Percentiles rank a stretch among this genome's conserved stretches.
Evolutionary conservation across 1,140 invertebrate genomes (phyloP).

Genomic region (Drosophila insularis): DNA sequence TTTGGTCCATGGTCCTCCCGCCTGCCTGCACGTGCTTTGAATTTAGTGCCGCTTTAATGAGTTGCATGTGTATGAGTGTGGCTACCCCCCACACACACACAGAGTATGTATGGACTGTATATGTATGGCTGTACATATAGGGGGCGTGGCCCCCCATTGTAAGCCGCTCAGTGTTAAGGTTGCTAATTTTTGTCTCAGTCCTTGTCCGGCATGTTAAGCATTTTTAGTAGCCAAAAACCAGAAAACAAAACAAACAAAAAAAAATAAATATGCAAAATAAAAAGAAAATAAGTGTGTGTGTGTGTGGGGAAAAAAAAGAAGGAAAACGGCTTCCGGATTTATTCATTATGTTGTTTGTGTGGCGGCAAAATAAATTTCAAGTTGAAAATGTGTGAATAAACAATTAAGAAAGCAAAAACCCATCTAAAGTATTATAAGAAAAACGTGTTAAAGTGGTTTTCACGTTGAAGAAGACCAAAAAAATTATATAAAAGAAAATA

Average conservation of each 20-base stretch:
- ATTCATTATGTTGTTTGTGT: conserved; percentile 31
- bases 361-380: conserved; percentile 12
- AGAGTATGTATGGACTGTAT: conserved; percentile 31
- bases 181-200: conserved; percentile 73
- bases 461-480: neutral
- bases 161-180: conserved; percentile 52
- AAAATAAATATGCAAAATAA: conserved; percentile 13
- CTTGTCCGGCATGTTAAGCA: conserved; percentile 62
- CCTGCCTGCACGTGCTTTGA: conserved; percentile 65
- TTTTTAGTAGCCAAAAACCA: conserved; percentile 55
- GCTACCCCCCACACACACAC: conserved; percentile 1
- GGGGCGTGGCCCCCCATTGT: conserved; percentile 29
- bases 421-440: neutral
- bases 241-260: conserved; percentile 9
- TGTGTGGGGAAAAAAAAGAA: conserved; percentile 35
- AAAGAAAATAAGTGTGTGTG: neutral
- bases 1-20: conserved; percentile 12
- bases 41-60: conserved; percentile 74
- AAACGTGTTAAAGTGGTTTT: neutral
- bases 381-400: neutral
- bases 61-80: conserved; percentile 61
- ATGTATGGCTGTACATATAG: conserved; percentile 37
- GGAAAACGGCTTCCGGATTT: conserved; percentile 47
- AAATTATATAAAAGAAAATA: neutral
- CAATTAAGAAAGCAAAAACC: neutral